Evolutionary conservation across 2,888 invertebrate genomes (phyloP).

Genomic region (Callimorpha dominula): DNA sequence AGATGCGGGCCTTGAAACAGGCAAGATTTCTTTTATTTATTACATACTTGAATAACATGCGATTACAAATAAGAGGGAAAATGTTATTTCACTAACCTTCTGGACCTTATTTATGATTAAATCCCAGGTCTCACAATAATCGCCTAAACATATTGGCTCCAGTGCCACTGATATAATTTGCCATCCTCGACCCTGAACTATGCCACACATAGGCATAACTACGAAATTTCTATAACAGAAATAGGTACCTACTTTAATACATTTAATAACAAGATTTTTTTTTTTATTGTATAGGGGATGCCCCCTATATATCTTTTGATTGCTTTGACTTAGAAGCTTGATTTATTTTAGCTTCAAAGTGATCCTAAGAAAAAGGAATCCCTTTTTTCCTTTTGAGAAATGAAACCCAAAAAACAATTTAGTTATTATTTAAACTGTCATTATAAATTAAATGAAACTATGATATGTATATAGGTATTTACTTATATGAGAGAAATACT

Average conservation of each 20-base stretch:
- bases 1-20: slow-evolving; percentile 64
- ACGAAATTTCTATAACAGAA: slow-evolving; percentile 70
- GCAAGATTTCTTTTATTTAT: background rate
- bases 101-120: slow-evolving; percentile 72
- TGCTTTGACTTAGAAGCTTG: too few relatives aligned
- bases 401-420: too few relatives aligned
- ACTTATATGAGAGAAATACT: slow-evolving; percentile 43
- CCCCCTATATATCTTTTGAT: too few relatives aligned
- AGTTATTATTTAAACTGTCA: too few relatives aligned
- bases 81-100: slow-evolving; percentile 62
- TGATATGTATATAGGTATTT: too few relatives aligned
- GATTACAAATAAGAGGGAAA: background rate
- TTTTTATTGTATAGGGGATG: background rate
- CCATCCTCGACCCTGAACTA: slow-evolving; percentile 77
- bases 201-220: slow-evolving; percentile 79
- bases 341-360: too few relatives aligned
- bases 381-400: too few relatives aligned
- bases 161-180: slow-evolving; percentile 80
- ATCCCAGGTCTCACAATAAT: slow-evolving; percentile 80
- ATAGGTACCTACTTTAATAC: background rate
- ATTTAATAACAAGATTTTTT: background rate
- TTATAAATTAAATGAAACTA: too few relatives aligned
- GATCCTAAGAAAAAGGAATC: too few relatives aligned
- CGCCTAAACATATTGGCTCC: slow-evolving; percentile 74
- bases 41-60: background rate